Base-by-base conservation (phyloP, 2,888 invertebrate species). In the Osmoderma eremita region DNA sequence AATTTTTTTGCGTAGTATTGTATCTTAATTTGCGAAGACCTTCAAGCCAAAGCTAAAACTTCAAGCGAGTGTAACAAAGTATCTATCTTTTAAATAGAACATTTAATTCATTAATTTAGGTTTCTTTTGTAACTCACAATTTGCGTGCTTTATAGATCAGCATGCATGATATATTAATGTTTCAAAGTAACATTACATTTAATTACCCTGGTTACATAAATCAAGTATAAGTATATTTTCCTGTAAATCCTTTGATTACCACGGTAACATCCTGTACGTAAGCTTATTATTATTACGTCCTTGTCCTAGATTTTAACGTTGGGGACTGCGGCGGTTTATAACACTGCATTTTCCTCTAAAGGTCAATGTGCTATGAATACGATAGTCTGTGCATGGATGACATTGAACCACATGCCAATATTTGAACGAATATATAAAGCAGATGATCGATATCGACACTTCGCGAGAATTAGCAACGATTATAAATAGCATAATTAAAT, bases 311-410 rank as follows among this genome's bases (percentile, higher is more conserved):
- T 65, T 45, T 36, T 6, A 48, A 17, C 30, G 30, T 15, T 42
- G 65, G 22, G 20, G n/a, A 30, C 36, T 54, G 20, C 39, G 17
- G 4, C 30, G 36, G 22, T 56, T 56, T 65, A 65, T 42, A 41
- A 56, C 17, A 56, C 65, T 65, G 65, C 65, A 65, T 65, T 65
- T 54, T 54, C 45, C 17, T 48, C 56, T 42, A 65, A 65, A 65
- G 65, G 54, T 65, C 65, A 65, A 65, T 65, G 65, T 65, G n/a
- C n/a, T 65, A 56, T 48, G 38, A 54, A 65, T 65, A 54, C 38
- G 17, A 30, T 63, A 63, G 42, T 63, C 51, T 22, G 17, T 63
- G 12, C 24, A 41, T 18, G n/a, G 20, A 61, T 30, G 58, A 24
- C 17, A 61, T 13, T 42, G 58, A 36, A 45, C 45, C 45, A 61